Evolutionary conservation across 2,888 invertebrate species (phyloP).

Genomic region (Glaucopsyche alexis): DNA sequence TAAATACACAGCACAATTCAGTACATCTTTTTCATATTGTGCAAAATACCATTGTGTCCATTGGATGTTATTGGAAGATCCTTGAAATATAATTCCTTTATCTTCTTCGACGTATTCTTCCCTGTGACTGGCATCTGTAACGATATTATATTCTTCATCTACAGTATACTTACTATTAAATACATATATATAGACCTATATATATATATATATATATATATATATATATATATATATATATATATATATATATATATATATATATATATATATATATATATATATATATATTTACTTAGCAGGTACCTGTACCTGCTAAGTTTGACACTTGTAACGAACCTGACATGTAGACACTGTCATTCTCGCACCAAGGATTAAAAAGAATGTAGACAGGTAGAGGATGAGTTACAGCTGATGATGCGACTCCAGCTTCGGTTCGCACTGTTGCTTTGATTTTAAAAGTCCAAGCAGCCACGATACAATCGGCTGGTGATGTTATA

Average conservation of each 20-base stretch:
- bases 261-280: too few species aligned
- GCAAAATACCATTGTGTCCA: slow-evolving; percentile 95
- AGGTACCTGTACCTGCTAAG: too few species aligned
- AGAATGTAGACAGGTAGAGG: slow-evolving; percentile 88
- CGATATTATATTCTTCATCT: background rate
- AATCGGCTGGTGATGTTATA: background rate
- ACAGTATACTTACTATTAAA: slow-evolving; percentile 62
- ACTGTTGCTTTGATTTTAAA: background rate
- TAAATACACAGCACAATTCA: slow-evolving; percentile 89
- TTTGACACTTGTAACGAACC: slow-evolving; percentile 79
- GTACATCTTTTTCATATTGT: slow-evolving; percentile 90
- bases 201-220: too few species aligned
- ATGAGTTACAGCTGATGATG: slow-evolving; percentile 77
- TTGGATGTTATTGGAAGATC: slow-evolving; percentile 65
- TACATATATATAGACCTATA: too few species aligned
- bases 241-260: too few species aligned
- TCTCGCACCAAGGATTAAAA: slow-evolving; percentile 93
- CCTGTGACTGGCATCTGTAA: slow-evolving; percentile 2
- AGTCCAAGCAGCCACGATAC: slow-evolving; percentile 2
- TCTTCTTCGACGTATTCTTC: slow-evolving; percentile 14
- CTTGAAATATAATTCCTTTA: background rate
- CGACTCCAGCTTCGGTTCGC: background rate
- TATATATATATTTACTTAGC: too few species aligned
- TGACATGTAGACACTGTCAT: slow-evolving; percentile 82
- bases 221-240: too few species aligned